Conservation (phyloP, 2,113 vertebrate species). For the Neolamprologus toae region DNA sequence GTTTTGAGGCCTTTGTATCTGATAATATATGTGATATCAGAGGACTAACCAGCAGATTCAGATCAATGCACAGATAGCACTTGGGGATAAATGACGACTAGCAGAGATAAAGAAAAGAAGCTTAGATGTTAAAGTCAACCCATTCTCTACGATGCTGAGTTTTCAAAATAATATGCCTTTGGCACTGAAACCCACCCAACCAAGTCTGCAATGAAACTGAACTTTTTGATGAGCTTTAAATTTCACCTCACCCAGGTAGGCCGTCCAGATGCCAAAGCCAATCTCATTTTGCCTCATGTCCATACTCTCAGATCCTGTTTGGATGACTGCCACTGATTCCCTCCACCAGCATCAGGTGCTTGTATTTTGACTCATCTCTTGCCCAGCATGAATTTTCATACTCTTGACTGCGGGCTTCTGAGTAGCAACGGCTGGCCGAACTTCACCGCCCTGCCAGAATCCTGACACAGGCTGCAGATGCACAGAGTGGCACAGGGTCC, state of each 20-base stretch:
- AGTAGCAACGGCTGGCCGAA: constrained; percentile 33
- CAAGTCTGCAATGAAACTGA: constrained; percentile 15
- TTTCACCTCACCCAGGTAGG: constrained; percentile 31
- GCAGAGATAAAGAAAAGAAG: not conserved
- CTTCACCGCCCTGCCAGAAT: constrained; percentile 37
- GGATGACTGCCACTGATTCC: constrained; percentile 46
- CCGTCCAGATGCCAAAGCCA: constrained; percentile 36
- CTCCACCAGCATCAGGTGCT: constrained; percentile 59
- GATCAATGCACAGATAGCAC: not conserved
- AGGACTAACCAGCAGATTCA: not conserved
- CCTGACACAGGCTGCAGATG: constrained; percentile 58
- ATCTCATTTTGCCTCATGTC: not conserved
- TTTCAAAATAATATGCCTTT: constrained; percentile 6
- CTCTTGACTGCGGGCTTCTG: constrained; percentile 29
- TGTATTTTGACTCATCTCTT: constrained; percentile 53
- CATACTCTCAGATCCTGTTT: constrained; percentile 40
- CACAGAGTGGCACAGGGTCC: constrained; percentile 55
- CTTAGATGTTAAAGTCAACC: not conserved
- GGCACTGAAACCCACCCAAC: not conserved
- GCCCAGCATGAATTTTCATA: constrained; percentile 51
- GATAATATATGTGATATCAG: not conserved
- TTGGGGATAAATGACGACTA: not conserved
- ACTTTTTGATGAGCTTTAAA: constrained; percentile 57
- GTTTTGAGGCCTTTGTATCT: not conserved
- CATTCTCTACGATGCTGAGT: not conserved